phyloP scores from a whole-genome alignment of 1,140 invertebrate species.

The Antheraea mylitta region DNA sequence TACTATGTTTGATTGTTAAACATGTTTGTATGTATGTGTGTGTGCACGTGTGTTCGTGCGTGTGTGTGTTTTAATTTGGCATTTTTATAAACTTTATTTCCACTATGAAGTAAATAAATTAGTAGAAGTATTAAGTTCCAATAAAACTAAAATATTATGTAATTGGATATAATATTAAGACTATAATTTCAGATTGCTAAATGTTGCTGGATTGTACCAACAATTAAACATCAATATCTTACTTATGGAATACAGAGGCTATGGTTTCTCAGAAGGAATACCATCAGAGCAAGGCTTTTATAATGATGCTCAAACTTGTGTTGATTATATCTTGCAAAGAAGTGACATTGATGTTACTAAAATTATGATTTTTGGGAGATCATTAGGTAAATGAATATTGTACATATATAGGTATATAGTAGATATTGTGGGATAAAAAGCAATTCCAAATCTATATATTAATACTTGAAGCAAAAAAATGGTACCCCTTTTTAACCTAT shows the following conservation, averaged over 20 bases:
- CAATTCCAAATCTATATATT: too few species aligned
- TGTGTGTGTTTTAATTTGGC: too few species aligned
- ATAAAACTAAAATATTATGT: neutral
- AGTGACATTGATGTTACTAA: constrained; percentile 90
- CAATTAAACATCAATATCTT: constrained; percentile 91
- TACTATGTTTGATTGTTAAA: too few species aligned
- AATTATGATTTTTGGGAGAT: constrained; percentile 96
- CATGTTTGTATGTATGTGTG: too few species aligned
- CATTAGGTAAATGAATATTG: constrained; percentile 82
- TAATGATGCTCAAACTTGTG: constrained; percentile 91
- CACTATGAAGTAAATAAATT: too few species aligned
- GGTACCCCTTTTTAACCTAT: too few species aligned
- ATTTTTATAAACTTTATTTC: too few species aligned
- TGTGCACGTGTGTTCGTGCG: too few species aligned
- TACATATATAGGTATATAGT: neutral
- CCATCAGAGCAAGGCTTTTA: constrained; percentile 93
- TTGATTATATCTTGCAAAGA: constrained; percentile 90
- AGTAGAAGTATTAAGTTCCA: too few species aligned
- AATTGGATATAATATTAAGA: neutral
- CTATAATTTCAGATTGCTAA: constrained; percentile 51
- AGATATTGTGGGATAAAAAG: too few species aligned
- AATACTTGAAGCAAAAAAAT: too few species aligned
- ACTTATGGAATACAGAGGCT: constrained; percentile 96
- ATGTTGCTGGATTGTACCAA: constrained; percentile 85
- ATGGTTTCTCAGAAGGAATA: constrained; percentile 93